A percentile compares a stretch with the other conserved stretches of the same genome.
These are phyloP conservation scores for Anguilla anguilla DNA, from an alignment of 2,797 vertebrate species.

Conservation along the genomic window DNA sequence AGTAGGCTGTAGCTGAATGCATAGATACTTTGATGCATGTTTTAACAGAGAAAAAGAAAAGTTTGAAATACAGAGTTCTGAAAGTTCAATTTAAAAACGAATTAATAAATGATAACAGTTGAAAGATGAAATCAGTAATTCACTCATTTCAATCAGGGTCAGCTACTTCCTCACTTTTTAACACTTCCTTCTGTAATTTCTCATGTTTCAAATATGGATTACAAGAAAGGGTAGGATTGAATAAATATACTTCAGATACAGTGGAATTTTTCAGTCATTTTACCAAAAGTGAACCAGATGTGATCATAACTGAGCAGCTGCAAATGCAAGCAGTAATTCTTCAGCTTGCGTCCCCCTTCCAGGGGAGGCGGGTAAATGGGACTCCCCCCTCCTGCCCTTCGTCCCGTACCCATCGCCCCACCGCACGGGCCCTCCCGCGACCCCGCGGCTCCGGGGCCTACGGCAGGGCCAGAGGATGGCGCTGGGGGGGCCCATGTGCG, in stretches of 20 bases:
- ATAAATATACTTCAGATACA: not conserved
- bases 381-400: conserved; percentile 78
- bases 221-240: not conserved
- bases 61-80: not conserved
- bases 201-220: too few relatives aligned
- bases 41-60: not conserved
- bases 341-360: not conserved
- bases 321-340: not conserved
- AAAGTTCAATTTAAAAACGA: not conserved
- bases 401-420: conserved; percentile 77
- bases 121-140: not conserved
- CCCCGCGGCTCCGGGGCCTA: conserved; percentile 66
- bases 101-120: not conserved
- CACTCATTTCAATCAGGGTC: not conserved
- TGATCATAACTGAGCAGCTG: not conserved
- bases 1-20: not conserved
- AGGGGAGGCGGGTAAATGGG: conserved; percentile 73
- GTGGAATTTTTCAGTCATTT: not conserved
- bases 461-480: conserved; percentile 68
- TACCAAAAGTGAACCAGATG: too few relatives aligned
- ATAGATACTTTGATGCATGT: not conserved
- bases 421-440: conserved; percentile 65
- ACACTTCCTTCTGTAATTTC: not conserved
- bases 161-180: not conserved
- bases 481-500: conserved; percentile 80